Evolutionary conservation across 2,113 vertebrate genomes (phyloP), one percentile per base, ranked within the genome.

Genomic region (Oncorhynchus keta): DNA sequence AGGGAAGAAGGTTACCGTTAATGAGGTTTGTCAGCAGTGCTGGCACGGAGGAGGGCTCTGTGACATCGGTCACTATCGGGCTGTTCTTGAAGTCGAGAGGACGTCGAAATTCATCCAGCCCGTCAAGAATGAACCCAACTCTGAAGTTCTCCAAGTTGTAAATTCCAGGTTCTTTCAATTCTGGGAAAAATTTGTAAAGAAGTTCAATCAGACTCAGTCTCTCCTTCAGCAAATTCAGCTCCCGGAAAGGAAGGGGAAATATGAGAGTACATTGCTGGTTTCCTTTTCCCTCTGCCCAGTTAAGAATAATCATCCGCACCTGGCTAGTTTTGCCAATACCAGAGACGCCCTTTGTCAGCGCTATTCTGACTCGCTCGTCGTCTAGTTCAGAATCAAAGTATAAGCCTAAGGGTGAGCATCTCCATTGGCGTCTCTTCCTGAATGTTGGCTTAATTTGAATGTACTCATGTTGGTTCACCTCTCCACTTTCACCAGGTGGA

Each of bases 91-190:
- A 88, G 32, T 83, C n/a, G 1, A 85, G 66, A 1, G 28, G 3
- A n/a, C 1, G 0, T 18, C 16, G 20, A 45, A 62, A 85, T 61
- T 89, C 83, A 0, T 85, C 78, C 18, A 88, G 67, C 49, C 84
- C 88, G 3, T 89, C 88, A 0, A 89, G 61, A 32, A 88, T 1
- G 35, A 89, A 82, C 81, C 78, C 82, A n/a, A 89, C 80, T 0
- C 45, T 70, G 2, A 51, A 71, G 39, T 39, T 20, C 16, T 84
- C 74, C 0, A 88, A 51, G 51, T 5, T 71, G 5, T 75, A 77
- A 28, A 45, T 35, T 1, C 73, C 18, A 0, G 83, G 68, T 18
- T 75, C 66, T 3, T 82, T 77, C 67, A 84, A 8, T n/a, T 84
- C 81, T 7, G 83, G 86, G 72, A 74, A 90, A 70, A 90, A 78